Evolutionary conservation across 2,888 invertebrate species (phyloP).

Genomic region (Pollenia griseotomentosa): DNA sequence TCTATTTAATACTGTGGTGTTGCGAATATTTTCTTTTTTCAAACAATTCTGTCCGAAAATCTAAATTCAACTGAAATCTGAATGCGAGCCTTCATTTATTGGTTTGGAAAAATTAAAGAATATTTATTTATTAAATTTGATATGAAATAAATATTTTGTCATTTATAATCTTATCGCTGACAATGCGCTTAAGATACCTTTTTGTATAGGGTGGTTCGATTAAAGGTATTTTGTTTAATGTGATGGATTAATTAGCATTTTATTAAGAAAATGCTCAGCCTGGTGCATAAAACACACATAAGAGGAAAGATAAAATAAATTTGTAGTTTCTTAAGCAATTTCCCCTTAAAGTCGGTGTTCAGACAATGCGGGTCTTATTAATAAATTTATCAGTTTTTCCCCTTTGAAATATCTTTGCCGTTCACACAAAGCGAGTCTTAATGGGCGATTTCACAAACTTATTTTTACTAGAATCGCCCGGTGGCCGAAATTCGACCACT

Average conservation of each 20-base stretch:
- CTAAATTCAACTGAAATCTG: conserved; percentile 33
- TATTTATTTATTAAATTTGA: conserved; percentile 24
- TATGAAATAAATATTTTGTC: conserved; percentile 15
- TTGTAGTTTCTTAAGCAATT: no score
- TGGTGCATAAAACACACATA: no score
- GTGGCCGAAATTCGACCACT: no score
- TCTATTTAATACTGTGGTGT: not conserved
- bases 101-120: not conserved
- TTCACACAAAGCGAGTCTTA: no score
- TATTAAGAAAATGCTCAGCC: no score
- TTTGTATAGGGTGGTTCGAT: conserved; percentile 2
- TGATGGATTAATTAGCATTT: not conserved
- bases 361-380: no score
- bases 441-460: no score
- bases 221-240: not conserved
- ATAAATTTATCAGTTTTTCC: no score
- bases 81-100: not conserved
- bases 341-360: no score
- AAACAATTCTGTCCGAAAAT: conserved; percentile 35
- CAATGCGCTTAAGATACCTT: not conserved
- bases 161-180: conserved; percentile 58
- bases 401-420: no score
- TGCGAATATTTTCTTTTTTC: not conserved
- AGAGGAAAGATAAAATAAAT: no score
- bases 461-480: no score